A percentile compares a stretch with the other conserved stretches of the same genome.
Conservation (phyloP, 2,113 vertebrate genomes). For the Trochalopteron elliotii region DNA sequence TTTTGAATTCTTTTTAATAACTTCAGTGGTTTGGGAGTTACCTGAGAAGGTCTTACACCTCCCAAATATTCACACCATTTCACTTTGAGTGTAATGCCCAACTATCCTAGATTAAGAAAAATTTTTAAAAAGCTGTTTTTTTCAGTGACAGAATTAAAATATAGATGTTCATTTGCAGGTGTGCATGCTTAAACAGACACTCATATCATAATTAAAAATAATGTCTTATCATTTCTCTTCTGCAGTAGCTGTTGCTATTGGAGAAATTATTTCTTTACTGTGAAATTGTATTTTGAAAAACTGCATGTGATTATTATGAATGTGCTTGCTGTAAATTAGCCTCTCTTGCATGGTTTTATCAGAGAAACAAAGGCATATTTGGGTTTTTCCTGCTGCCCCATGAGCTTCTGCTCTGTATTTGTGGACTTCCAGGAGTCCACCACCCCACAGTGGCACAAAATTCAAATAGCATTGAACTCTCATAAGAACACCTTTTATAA, state of each 20-base stretch:
- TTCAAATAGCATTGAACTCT: not conserved
- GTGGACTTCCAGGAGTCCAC: not conserved
- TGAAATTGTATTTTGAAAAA: not conserved
- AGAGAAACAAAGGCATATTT: not conserved
- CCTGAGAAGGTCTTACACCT: not conserved
- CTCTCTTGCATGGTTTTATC: not conserved
- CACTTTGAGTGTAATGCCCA: not conserved
- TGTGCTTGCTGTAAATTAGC: not conserved
- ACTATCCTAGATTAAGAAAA: not conserved
- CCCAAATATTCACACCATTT: not conserved
- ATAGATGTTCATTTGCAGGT: fast-evolving
- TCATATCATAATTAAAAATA: not conserved
- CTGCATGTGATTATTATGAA: not conserved
- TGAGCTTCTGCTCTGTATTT: fast-evolving
- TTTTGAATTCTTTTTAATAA: not conserved
- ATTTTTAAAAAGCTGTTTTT: fast-evolving
- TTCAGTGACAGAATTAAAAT: not conserved
- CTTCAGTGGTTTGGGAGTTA: not conserved
- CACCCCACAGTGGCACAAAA: not conserved
- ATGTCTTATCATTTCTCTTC: not conserved
- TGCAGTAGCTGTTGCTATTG: not conserved
- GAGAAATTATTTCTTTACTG: not conserved
- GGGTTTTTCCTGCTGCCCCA: not conserved
- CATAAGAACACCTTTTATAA: not conserved
- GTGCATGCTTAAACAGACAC: not conserved